Evolutionary conservation across 2,888 invertebrate species (phyloP), one percentile per base, ranked within the genome.

Genomic region (Platycheirus albimanus): DNA sequence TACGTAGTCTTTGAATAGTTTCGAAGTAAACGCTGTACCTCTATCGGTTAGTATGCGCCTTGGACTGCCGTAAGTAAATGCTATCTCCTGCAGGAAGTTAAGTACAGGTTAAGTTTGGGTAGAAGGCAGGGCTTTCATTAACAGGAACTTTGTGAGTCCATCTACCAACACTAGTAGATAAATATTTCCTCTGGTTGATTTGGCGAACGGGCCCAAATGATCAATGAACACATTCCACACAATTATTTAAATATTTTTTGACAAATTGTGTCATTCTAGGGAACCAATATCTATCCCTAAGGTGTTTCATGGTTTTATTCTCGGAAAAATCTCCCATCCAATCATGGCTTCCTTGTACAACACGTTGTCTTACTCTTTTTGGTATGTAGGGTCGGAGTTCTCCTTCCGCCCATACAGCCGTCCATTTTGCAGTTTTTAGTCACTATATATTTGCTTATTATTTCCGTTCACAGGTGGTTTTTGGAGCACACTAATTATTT

Each of bases 71-170:
- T 28, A 54, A 7, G 33, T 56, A 10, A 33, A 70, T n/a, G 47
- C 45, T 11, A 8, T 17, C 7, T 49, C 58, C 6, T 19, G 38
- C 3, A 70, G 13, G 10, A 70, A 70, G n/a, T 70, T 33, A 11
- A 70, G 17, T 1, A 69, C 54, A 5, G 69, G 54, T 17, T 69
- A 45, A 43, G 54, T 19, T 20, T 54, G 69, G 3, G 69, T 69
- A 11, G 17, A 43, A 3, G 33, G 5, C 6, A 69, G 13, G 3
- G 41, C 41, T 28, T 58, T 58, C n/a, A 54, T 36, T 2, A 11
- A 3, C 1, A 36, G 10, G 3, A 11, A 36, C 11, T 36, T 36
- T 2, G 36, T 36, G 3, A 36, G n/a, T 1, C 11, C 36, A 36
- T 36, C 36, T 8, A 36, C 36, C 1, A 36, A n/a, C n/a, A 36